These are phyloP conservation scores for Rhinophrynus dorsalis DNA, from an alignment of 2,797 vertebrate genomes.

Conservation along the genomic window DNA sequence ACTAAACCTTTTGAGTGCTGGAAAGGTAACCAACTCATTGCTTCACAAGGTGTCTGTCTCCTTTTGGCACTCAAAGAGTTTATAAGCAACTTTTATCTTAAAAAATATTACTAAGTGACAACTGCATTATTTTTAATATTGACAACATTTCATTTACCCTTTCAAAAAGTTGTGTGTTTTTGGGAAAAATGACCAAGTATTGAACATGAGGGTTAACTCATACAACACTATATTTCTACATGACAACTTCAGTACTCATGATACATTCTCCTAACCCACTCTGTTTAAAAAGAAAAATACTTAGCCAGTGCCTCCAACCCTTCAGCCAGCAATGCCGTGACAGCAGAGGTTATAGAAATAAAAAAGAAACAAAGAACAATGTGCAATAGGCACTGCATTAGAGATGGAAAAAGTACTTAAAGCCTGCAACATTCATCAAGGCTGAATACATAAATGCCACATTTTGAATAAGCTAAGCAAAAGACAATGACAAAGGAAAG, in stretches of 20 bases:
- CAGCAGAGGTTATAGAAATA: conserved; percentile 75
- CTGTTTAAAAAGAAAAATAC: conserved; percentile 69
- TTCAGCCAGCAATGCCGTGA: conserved; percentile 72
- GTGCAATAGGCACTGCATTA: conserved; percentile 78
- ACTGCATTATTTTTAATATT: too few relatives aligned
- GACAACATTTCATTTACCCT: too few relatives aligned
- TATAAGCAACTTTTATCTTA: too few relatives aligned
- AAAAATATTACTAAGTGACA: too few relatives aligned
- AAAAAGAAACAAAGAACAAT: conserved; percentile 76
- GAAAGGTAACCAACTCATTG: too few relatives aligned
- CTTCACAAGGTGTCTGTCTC: too few relatives aligned
- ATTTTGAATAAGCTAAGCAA: conserved; percentile 86
- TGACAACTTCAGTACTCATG: conserved; percentile 57
- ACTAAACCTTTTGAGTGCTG: too few relatives aligned
- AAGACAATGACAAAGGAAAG: conserved; percentile 86
- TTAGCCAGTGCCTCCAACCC: conserved; percentile 74
- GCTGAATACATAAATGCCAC: conserved; percentile 85
- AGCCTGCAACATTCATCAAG: conserved; percentile 82
- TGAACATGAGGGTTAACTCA: conserved; percentile 40
- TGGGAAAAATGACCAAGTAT: too few relatives aligned
- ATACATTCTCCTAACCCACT: conserved; percentile 65
- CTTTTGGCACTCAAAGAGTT: too few relatives aligned
- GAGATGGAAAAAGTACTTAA: conserved; percentile 83
- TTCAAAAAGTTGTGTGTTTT: too few relatives aligned
- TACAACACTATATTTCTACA: conserved; percentile 47